Conservation (phyloP, 2,888 invertebrate genomes). For the Erannis defoliaria region DNA sequence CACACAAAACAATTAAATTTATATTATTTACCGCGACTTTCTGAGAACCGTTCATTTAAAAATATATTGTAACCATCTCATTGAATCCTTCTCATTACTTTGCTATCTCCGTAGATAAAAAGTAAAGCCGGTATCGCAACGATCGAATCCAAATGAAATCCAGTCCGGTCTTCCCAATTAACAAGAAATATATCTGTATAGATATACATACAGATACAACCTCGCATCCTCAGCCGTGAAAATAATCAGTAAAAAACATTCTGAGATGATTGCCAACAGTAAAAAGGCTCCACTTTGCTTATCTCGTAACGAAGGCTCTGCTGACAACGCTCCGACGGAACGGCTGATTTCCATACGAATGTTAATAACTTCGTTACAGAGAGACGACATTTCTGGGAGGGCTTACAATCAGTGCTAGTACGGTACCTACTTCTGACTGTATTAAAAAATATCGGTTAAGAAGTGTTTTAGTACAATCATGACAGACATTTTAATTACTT, state of each 20-base stretch:
- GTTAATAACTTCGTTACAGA: constrained; percentile 75
- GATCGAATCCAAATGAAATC: not conserved
- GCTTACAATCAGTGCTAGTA: not conserved
- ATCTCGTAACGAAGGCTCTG: constrained; percentile 69
- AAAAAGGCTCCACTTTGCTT: constrained; percentile 67
- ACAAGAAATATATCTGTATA: not conserved
- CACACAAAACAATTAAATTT: no score
- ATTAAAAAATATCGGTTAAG: no score
- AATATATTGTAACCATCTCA: not conserved
- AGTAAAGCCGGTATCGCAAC: not conserved
- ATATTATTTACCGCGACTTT: no score
- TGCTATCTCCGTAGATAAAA: not conserved
- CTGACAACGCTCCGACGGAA: constrained; percentile 69
- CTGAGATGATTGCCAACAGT: constrained; percentile 45
- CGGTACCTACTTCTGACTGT: not conserved
- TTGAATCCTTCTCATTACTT: not conserved
- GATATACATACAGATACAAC: not conserved
- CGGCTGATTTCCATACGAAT: constrained; percentile 81
- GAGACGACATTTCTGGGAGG: constrained; percentile 45
- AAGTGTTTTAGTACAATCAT: no score
- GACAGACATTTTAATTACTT: no score
- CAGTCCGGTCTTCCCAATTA: constrained; percentile 10
- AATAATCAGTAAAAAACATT: constrained; percentile 39
- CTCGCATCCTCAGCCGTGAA: constrained; percentile 30
- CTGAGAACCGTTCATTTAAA: not conserved